Evolutionary conservation across 1,140 invertebrate species (phyloP), one percentile per base, ranked within the genome.

Genomic region (Hyles vespertilio): DNA sequence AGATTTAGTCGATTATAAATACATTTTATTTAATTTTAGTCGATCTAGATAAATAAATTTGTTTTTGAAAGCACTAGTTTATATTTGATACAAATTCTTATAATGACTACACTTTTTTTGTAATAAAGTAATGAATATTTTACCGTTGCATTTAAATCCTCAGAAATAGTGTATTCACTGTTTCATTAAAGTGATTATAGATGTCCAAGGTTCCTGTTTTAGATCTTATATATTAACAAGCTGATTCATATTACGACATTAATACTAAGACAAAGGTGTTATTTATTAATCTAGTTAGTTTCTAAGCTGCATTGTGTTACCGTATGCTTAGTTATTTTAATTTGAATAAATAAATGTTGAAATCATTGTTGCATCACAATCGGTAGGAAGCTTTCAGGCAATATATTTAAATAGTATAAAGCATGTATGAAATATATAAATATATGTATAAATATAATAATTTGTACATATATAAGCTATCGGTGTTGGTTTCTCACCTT

Each of bases 391-490:
- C 84, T 87, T 87, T 87, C 82, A 87, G 68, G 78, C 77, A 56
- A 34, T 49, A 48, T 12, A 44, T 49, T 32, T 32, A 32, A 49
- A 51, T 52, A 43, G 22, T 58, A 62, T 36, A 71, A 82, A 83
- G 83, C 83, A 84, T 86, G 83, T 84, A 83, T 82, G 79, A 76
- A 80, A 74, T n/a, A n/a, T n/a, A n/a, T n/a, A n/a, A n/a, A n/a
- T n/a, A n/a, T n/a, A n/a, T n/a, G n/a, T n/a, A n/a, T n/a, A n/a
- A n/a, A n/a, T n/a, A n/a, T n/a, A n/a, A n/a, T 78, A 71, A 72
- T 64, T 64, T 69, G 44, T 57, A 66, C 32, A 59, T 55, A 58
- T 36, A 65, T 66, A 22, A 57, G n/a, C 32, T 67, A 55, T 67
- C 61, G 72, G 74, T 75, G 65, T 73, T 68, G 74, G 70, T 51